A percentile compares a stretch with the other conserved stretches of the same genome.
Conservation (phyloP, 37 sponge, comb jelly and placozoan genomes). For the Haliclona indistincta region DNA sequence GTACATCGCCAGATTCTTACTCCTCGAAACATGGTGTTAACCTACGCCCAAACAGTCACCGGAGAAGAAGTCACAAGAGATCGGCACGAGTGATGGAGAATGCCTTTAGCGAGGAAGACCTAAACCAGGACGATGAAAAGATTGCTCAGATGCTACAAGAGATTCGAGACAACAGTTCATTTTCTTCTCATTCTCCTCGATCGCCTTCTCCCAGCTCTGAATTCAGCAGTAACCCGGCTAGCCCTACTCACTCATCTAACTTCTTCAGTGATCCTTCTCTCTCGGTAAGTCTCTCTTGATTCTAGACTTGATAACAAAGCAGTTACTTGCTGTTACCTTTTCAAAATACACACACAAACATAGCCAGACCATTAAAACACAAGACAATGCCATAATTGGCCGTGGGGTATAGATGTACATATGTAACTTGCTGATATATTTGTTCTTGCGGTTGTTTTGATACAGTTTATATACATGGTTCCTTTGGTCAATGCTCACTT, state of each 20-base stretch:
- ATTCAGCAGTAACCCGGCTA: slow-evolving; percentile 7
- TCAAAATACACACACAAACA: too few species aligned
- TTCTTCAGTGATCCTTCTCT: too few species aligned
- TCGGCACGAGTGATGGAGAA: not conserved
- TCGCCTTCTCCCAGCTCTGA: not conserved
- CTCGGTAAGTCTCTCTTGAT: too few species aligned
- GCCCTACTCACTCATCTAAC: slow-evolving; percentile 1
- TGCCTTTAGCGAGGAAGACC: not conserved
- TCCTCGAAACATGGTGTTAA: slow-evolving; percentile 36
- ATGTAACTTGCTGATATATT: too few species aligned
- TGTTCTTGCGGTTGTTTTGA: too few species aligned
- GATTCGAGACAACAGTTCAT: not conserved
- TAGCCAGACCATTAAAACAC: too few species aligned
- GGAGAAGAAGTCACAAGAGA: not conserved
- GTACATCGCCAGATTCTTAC: not conserved
- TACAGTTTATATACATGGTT: too few species aligned
- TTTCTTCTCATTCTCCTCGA: not conserved
- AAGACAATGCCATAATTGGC: too few species aligned
- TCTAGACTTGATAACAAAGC: too few species aligned
- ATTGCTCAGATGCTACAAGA: not conserved
- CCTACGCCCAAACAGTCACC: slow-evolving; percentile 24
- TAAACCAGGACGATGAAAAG: not conserved
- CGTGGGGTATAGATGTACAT: too few species aligned
- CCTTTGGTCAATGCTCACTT: too few species aligned
- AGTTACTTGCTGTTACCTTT: too few species aligned